Conservation (phyloP, 2,797 vertebrate species). For the Sphenopsis melanotis region DNA sequence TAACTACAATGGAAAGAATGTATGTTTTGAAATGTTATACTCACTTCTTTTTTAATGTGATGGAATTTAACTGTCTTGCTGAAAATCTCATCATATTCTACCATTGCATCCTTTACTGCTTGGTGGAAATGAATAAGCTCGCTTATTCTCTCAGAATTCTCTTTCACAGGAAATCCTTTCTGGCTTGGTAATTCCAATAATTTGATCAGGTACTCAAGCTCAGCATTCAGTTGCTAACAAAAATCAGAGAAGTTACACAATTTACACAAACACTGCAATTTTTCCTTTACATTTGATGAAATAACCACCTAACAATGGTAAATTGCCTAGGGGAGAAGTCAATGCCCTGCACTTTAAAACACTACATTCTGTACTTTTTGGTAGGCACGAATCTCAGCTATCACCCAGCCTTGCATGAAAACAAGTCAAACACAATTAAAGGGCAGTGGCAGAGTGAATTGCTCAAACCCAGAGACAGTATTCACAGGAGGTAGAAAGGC, state of each 20-base stretch:
- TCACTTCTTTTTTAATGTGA: slow-evolving; percentile 79
- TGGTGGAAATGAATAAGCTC: slow-evolving; percentile 80
- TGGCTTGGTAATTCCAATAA: slow-evolving; percentile 74
- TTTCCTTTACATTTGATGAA: background rate
- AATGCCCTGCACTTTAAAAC: background rate
- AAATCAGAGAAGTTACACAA: background rate
- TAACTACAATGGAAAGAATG: background rate
- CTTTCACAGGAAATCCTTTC: slow-evolving; percentile 70
- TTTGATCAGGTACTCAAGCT: slow-evolving; percentile 79
- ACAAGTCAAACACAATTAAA: background rate
- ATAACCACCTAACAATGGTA: background rate
- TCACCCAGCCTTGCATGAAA: background rate
- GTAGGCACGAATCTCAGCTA: background rate
- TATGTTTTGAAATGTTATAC: background rate
- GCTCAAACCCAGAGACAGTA: background rate
- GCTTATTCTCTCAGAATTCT: slow-evolving; percentile 76
- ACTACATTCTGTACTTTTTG: background rate
- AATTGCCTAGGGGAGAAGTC: background rate
- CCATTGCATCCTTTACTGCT: slow-evolving; percentile 77
- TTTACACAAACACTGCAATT: background rate
- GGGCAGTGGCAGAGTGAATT: background rate
- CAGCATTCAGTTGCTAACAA: slow-evolving; percentile 81
- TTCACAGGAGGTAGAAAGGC: background rate
- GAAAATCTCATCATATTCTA: slow-evolving; percentile 79
- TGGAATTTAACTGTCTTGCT: slow-evolving; percentile 81